Evolutionary conservation across 2,797 vertebrate species (phyloP).

Genomic region (Myripristis murdjan): DNA sequence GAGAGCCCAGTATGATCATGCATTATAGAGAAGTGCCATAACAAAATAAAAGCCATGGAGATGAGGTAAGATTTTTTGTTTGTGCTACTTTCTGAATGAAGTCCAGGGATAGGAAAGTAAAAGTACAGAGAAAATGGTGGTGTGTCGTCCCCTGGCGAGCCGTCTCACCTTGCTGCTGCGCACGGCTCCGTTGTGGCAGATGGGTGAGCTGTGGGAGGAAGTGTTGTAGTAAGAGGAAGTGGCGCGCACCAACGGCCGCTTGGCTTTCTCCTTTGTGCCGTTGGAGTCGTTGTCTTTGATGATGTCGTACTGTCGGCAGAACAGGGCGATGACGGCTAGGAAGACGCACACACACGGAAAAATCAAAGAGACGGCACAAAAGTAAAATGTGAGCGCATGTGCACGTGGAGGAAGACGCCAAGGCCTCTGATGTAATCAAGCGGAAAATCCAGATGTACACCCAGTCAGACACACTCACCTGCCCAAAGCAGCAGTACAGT

Average conservation of each 20-base stretch:
- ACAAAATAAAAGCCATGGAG: background rate
- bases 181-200: constrained; percentile 89
- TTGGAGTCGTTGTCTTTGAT: constrained; percentile 98
- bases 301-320: constrained; percentile 98
- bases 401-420: no score
- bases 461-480: constrained; percentile 82
- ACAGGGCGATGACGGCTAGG: constrained; percentile 95
- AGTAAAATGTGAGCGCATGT: background rate
- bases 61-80: background rate
- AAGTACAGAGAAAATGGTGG: no score
- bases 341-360: constrained; percentile 11
- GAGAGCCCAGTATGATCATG: constrained; percentile 25
- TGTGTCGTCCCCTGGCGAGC: background rate
- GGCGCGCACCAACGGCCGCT: constrained; percentile 89
- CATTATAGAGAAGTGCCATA: constrained; percentile 1
- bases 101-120: no score
- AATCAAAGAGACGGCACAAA: background rate
- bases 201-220: constrained; percentile 86
- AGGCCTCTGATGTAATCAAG: no score
- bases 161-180: constrained; percentile 87
- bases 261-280: constrained; percentile 93
- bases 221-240: constrained; percentile 86
- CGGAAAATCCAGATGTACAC: background rate
- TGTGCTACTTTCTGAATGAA: background rate
- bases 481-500: constrained; percentile 98